Evolutionary conservation across 2,888 invertebrate genomes (phyloP).

Genomic region (Leptopterna dolabrata): DNA sequence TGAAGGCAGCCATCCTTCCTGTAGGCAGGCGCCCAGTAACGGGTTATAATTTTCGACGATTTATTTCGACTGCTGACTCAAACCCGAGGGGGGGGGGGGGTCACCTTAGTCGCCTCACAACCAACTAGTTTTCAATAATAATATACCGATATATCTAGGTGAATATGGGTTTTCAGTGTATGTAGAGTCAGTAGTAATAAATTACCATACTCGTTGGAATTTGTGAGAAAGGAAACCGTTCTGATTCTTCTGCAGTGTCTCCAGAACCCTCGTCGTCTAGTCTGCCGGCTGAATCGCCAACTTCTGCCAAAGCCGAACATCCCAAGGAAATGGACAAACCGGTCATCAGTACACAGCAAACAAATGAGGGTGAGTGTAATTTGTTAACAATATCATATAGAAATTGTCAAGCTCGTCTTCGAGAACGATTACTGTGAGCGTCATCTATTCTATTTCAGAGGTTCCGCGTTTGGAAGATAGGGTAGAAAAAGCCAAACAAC

Average conservation of each 20-base stretch:
- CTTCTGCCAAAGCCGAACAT: background rate
- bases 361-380: background rate
- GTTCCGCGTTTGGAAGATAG: constrained; percentile 69
- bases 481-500: constrained; percentile 74
- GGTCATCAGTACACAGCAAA: background rate
- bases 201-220: background rate
- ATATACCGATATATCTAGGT: no score
- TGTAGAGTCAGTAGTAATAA: background rate
- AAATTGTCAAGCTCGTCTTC: no score
- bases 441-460: background rate
- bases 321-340: background rate
- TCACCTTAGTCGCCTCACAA: no score
- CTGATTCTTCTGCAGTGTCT: background rate
- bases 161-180: no score
- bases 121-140: no score
- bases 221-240: background rate
- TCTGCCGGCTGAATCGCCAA: background rate
- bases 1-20: no score
- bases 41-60: no score
- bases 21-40: no score
- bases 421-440: background rate
- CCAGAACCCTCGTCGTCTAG: background rate
- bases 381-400: background rate
- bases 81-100: no score
- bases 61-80: no score